Percentiles rank a stretch among this genome's conserved stretches.
Evolutionary conservation across 2,797 vertebrate genomes (phyloP).

Genomic region (Phrynocephalus guinanensis): DNA sequence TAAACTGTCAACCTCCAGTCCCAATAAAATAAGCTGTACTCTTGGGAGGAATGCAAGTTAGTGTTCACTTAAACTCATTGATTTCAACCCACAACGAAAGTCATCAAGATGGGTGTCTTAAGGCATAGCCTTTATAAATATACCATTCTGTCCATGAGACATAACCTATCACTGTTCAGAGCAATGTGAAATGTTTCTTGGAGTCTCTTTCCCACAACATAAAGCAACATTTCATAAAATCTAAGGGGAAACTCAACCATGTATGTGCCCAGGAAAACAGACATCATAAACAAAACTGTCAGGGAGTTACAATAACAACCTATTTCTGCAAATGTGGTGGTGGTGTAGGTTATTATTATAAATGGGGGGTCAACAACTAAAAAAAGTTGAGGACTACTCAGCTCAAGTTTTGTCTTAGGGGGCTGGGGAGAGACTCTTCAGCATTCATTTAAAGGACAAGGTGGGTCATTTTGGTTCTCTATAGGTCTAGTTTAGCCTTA

Average conservation of each 20-base stretch:
- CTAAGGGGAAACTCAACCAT: not conserved
- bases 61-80: not conserved
- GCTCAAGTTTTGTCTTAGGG: too few species aligned
- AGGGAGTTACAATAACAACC: too few species aligned
- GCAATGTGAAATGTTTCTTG: not conserved
- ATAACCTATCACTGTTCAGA: not conserved
- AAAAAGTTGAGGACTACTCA: too few species aligned
- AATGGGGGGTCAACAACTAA: too few species aligned
- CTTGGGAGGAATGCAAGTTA: not conserved
- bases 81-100: not conserved
- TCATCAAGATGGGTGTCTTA: not conserved
- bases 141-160: too few species aligned
- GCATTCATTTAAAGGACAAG: too few species aligned
- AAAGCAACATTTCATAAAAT: not conserved
- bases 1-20: not conserved
- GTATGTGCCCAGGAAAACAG: not conserved
- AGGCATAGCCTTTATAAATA: not conserved
- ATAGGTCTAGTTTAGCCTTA: too few species aligned
- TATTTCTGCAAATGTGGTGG: too few species aligned
- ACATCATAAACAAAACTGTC: not conserved
- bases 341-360: too few species aligned
- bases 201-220: not conserved
- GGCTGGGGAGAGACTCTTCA: too few species aligned
- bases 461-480: too few species aligned
- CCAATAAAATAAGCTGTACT: not conserved